Conservation (phyloP, 2,888 invertebrate genomes). For the Meiosimyza platycephala region DNA sequence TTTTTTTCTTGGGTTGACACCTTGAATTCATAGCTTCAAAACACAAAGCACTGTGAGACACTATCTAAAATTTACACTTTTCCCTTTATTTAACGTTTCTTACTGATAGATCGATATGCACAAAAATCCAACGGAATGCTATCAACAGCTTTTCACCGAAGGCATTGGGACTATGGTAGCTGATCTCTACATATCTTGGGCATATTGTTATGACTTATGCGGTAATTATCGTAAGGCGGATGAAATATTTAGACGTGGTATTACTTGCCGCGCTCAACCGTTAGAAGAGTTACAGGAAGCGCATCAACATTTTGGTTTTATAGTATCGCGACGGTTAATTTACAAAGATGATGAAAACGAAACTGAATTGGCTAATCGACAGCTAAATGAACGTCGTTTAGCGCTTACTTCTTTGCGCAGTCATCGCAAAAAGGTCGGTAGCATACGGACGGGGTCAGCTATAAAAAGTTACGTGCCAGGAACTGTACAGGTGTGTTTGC, state of each 20-base stretch:
- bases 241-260: constrained; percentile 82
- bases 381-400: constrained; percentile 77
- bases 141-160: constrained; percentile 82
- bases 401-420: constrained; percentile 81
- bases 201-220: constrained; percentile 84
- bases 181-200: constrained; percentile 90
- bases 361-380: constrained; percentile 70
- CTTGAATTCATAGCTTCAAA: not conserved
- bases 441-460: constrained; percentile 68
- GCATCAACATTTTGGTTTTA: constrained; percentile 73
- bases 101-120: constrained; percentile 78
- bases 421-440: constrained; percentile 72
- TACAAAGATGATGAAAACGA: constrained; percentile 72
- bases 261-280: constrained; percentile 83
- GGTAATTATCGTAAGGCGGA: constrained; percentile 88
- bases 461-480: constrained; percentile 60
- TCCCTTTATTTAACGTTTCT: constrained; percentile 2
- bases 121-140: constrained; percentile 81
- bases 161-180: constrained; percentile 86
- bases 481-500: constrained; percentile 54
- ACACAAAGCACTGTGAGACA: no score
- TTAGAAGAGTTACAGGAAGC: constrained; percentile 80
- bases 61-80: not conserved
- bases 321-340: constrained; percentile 61
- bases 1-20: not conserved